Conservation (phyloP, 2,113 vertebrate genomes). For the Eidolon helvum region DNA sequence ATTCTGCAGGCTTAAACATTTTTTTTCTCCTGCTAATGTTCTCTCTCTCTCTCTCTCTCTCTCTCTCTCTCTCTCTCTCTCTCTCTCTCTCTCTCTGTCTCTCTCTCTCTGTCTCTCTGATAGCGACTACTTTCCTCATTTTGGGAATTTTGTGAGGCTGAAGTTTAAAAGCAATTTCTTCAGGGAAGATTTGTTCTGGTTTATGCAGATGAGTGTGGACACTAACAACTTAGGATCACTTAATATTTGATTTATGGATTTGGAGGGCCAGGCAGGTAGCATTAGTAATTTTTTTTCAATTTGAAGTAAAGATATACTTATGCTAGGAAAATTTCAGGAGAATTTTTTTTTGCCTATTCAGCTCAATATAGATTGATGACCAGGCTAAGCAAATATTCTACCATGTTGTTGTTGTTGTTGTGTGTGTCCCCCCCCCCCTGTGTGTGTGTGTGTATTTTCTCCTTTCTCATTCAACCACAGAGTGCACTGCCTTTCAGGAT, state of each 20-base stretch:
- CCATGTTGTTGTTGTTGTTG: too few species aligned
- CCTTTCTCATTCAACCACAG: not conserved
- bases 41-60: not conserved
- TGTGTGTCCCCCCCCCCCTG: too few species aligned
- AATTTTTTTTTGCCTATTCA: not conserved
- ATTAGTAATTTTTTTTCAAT: not conserved
- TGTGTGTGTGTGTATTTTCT: not conserved
- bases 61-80: too few species aligned
- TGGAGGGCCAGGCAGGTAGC: not conserved
- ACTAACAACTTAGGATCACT: not conserved
- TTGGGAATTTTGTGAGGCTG: not conserved
- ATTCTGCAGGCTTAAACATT: not conserved
- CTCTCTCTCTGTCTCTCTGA: not conserved
- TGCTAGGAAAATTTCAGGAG: not conserved
- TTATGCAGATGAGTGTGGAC: not conserved
- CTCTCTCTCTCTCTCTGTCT: not conserved
- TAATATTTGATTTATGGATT: not conserved
- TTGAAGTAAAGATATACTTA: not conserved
- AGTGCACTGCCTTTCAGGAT: not conserved
- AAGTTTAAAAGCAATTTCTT: not conserved
- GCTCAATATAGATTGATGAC: not conserved
- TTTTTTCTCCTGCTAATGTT: not conserved
- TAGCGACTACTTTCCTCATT: not conserved
- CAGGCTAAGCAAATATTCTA: not conserved
- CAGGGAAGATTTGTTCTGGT: not conserved